A percentile compares a stretch with the other conserved stretches of the same genome.
These are phyloP conservation scores for Echinops telfairi DNA, from an alignment of 2,113 vertebrate species.

Conservation along the genomic window DNA sequence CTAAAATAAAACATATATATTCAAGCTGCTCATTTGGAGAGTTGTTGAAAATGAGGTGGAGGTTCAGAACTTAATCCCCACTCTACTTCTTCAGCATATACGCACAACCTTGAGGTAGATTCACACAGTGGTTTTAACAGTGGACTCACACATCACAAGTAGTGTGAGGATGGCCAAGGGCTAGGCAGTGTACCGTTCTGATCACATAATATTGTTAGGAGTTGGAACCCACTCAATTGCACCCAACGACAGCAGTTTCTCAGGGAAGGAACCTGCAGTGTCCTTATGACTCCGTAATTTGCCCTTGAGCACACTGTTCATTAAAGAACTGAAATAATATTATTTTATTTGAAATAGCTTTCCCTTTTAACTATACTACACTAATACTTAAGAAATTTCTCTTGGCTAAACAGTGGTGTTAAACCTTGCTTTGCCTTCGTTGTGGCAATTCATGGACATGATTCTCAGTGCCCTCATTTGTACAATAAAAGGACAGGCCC, in stretches of 20 bases:
- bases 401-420: not conserved
- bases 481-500: not conserved
- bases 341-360: conserved; percentile 22
- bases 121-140: too few species aligned
- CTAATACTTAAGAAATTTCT: not conserved
- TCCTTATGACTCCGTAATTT: conserved; percentile 7
- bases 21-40: not conserved
- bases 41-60: not conserved
- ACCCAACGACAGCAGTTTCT: too few species aligned
- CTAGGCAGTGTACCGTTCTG: too few species aligned
- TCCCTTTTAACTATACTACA: not conserved
- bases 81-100: not conserved
- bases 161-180: too few species aligned
- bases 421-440: not conserved
- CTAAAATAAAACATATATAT: not conserved
- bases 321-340: conserved; percentile 6
- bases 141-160: too few species aligned
- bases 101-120: too few species aligned
- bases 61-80: not conserved
- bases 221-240: too few species aligned
- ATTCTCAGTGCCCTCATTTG: not conserved
- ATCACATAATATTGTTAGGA: too few species aligned
- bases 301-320: not conserved
- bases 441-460: not conserved
- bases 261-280: not conserved